Evolutionary conservation across 2,113 vertebrate species (phyloP), one percentile per base, ranked within the genome.

Genomic region (Callorhinus ursinus): DNA sequence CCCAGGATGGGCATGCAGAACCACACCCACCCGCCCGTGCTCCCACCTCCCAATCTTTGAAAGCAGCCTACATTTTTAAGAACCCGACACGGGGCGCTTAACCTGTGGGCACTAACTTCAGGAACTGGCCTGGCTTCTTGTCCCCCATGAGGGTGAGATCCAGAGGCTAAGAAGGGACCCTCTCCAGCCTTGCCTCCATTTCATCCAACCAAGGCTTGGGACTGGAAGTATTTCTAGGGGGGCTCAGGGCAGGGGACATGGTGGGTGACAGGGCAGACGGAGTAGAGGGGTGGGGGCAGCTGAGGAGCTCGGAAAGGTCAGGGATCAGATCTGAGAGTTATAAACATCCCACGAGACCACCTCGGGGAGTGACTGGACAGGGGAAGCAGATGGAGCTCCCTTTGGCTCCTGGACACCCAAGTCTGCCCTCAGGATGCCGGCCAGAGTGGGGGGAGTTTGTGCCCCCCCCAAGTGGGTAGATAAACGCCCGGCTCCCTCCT

Each of bases 1-100:
- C 39, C n/a, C 6, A 0, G 49, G 4, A 7, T 16, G 7, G 18
- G 10, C 31, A 15, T 0, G 3, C 12, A 11, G 51, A 65, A 13
- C 46, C 33, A 46, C 36, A 15, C 22, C 18, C 49, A 16, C 8
- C 19, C 0, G 14, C 33, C 28, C 14, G 18, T 15, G 79, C 6
- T 11, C 3, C 31, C 49, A 79, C 4, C 49, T 14, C 26, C 87
- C n/a, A 33, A 28, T 1, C 4, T 76, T 53, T 46, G 55, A 76
- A 74, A 71, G 39, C 49, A 33, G 26, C 12, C 72, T 24, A 14
- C 18, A 3, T 31, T 57, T 71, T 77, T 26, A 88, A 5, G 39
- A 42, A 69, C 19, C 21, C 39, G 42, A 57, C 26, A 13, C 26
- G 51, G 46, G 18, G 69, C 1, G 3, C 59, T 63, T 87, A 63